Conservation (phyloP, 2,113 vertebrate species). For the Daphoenositta chrysoptera region DNA sequence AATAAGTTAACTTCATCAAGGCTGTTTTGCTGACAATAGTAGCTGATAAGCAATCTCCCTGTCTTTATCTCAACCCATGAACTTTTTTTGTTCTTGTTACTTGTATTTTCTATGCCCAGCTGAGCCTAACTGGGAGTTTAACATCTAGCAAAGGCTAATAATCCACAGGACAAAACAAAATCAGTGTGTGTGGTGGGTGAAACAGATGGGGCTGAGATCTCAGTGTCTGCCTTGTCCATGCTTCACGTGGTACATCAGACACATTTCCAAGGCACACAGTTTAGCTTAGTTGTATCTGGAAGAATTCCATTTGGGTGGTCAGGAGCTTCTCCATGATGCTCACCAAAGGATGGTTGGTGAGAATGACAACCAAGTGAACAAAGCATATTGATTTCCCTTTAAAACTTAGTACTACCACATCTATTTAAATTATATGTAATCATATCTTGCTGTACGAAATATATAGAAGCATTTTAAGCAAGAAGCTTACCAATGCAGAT, state of each 20-base stretch:
- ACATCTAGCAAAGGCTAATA: background rate
- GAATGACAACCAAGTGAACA: background rate
- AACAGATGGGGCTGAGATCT: background rate
- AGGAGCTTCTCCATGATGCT: background rate
- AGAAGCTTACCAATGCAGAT: background rate
- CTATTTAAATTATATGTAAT: background rate
- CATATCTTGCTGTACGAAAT: background rate
- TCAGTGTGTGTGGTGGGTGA: background rate
- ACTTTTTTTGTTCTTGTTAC: background rate
- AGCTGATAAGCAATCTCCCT: background rate
- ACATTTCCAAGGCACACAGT: background rate
- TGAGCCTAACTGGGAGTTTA: background rate
- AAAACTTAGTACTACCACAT: background rate
- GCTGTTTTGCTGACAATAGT: background rate
- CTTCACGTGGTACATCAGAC: background rate
- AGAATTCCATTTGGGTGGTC: background rate
- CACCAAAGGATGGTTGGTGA: background rate
- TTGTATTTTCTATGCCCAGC: accelerated
- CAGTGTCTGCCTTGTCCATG: background rate
- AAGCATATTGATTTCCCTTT: background rate
- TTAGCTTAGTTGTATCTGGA: background rate
- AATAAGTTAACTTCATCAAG: background rate
- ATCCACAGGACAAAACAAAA: background rate
- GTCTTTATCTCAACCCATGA: background rate
- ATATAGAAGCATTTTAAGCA: background rate